phyloP scores from a whole-genome alignment of 1,140 invertebrate species.

The Pantala flavescens region DNA sequence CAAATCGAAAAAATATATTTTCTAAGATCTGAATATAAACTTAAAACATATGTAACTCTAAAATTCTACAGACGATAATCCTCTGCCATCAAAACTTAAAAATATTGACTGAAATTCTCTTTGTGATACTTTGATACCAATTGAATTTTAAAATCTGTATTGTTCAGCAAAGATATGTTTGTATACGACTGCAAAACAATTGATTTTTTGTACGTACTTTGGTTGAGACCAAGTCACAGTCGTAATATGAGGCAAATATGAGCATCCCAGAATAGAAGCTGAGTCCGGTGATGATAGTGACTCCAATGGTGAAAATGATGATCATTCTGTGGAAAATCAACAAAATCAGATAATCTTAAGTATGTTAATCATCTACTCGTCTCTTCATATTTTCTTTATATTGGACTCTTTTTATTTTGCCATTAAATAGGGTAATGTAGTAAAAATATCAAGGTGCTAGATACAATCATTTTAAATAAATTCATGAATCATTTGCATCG shows the following conservation, averaged over 20 bases:
- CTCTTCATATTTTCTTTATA: not conserved
- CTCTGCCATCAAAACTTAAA: too few relatives aligned
- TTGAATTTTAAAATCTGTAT: too few relatives aligned
- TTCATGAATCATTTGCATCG: not conserved
- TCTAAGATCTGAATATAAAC: too few relatives aligned
- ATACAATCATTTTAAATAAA: too few relatives aligned
- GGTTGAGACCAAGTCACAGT: slow-evolving; percentile 32
- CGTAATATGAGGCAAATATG: slow-evolving; percentile 37
- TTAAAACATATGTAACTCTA: too few relatives aligned
- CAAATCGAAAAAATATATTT: too few relatives aligned
- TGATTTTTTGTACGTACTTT: not conserved
- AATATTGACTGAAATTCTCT: too few relatives aligned
- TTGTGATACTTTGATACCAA: too few relatives aligned
- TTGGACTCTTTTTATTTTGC: not conserved
- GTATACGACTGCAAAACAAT: too few relatives aligned
- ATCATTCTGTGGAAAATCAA: slow-evolving; percentile 24
- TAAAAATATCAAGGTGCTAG: too few relatives aligned
- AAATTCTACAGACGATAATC: too few relatives aligned
- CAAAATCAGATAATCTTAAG: not conserved
- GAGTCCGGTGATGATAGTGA: slow-evolving; percentile 20
- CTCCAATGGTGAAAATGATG: slow-evolving; percentile 34
- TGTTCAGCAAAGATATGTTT: too few relatives aligned
- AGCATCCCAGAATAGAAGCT: slow-evolving; percentile 32
- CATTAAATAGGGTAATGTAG: not conserved
- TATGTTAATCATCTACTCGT: not conserved